Evolutionary conservation across 37 sponge, comb jelly and placozoan genomes (phyloP), one percentile per base, ranked within the genome.

Genomic region (Agelas oroides): DNA sequence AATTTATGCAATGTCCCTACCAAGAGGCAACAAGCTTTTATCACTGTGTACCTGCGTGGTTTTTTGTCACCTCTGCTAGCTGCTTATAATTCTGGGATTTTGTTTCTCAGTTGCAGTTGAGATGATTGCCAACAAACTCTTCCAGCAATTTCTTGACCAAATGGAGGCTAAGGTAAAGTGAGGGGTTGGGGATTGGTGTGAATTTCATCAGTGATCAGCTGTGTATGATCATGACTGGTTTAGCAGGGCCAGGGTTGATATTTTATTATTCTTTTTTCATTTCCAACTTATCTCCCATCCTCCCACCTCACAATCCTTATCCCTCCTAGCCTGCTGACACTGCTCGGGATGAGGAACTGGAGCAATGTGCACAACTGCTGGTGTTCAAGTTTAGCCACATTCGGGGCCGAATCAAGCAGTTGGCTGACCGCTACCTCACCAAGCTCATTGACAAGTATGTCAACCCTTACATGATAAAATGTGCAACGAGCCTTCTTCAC

Each of bases 371-470:
- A 8, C 83, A 85, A 19, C 78, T 93, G 53, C 83, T 93, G 46
- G 40, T 93, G 34, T 87, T 89, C 64, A 81, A 93, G 82, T 93
- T 93, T 67, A 93, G 86, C 82, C 83, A 89, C 60, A 31, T 86
- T n/a, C 69, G 79, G 28, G 85, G 84, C 19, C 61, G 87, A 30
- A 93, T 93, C 59, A 87, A 86, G 65, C 78, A 81, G 41, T 62
- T 90, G 39, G 94, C 94, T 12, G 94, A 93, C 46, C 12, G 53
- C 23, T 93, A 78, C 83, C 82, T 93, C 56, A 60, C 77, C 39
- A 70, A 83, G 28, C 82, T 93, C 13, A 78, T 93, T 14, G 87
- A 87, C 64, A 85, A 86, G 89, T 91, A 54, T 76, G 88, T 59
- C 1, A 11, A 27, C 17, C 17, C 15, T 15, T 15, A n/a, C n/a